Evolutionary conservation across 2,888 invertebrate species (phyloP), one percentile per base, ranked within the genome.

Genomic region (Ptychoptera contaminata): DNA sequence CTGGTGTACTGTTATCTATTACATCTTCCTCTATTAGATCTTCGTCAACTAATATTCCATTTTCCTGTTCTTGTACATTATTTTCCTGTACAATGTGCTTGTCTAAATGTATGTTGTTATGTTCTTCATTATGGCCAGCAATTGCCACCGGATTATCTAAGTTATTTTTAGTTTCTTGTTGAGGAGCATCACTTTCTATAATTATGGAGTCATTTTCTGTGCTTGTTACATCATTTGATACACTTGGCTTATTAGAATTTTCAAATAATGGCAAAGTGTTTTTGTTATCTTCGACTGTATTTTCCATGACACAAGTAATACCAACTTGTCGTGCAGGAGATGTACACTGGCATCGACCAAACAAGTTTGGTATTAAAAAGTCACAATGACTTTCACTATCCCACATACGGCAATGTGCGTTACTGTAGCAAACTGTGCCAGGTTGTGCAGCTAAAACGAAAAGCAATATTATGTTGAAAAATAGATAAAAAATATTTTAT

Each of bases 371-470:
- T 53, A 92, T 87, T 43, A 88, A 74, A 61, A 85, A 91, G 63
- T 88, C 87, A 57, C 91, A 92, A 57, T 86, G 83, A 50, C 85
- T 85, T 58, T 83, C 79, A 49, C 73, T 74, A 54, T 85, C 84
- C 75, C 82, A 85, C 56, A 90, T 73, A 48, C 79, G 77, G 61
- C 91, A 92, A 62, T 91, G 91, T 48, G 82, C 81, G 61, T 90
- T 84, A 58, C 84, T 87, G 67, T 90, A 87, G 62, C 91, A 92
- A 35, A 88, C 84, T 54, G 86, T 82, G 46, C 87, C 85, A 31
- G 86, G 79, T 57, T 78, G 76, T 15, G 90, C 85, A 54, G 88
- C 91, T 91, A 71, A n/a, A 70, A 69, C 46, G 55, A 54, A 49
- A 47, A 46, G 51, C 46, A 43, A 29, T 40, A 7, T 36, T 37